Base-by-base conservation (phyloP, 53 echinoderm and acorn worm species). In the Paracentrotus lividus region DNA sequence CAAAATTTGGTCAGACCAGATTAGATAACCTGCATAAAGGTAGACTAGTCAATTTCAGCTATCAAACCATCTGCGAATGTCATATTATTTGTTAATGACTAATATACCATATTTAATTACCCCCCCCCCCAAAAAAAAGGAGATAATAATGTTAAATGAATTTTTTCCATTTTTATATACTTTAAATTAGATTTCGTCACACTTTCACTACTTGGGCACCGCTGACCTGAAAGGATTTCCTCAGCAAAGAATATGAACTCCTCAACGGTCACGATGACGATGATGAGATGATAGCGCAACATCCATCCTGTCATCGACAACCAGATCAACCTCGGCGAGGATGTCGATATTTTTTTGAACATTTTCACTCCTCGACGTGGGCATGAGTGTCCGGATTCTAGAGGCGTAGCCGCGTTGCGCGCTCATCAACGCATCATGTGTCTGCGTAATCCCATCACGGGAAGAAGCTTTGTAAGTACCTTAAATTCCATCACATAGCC, bases 371-470 rank as follows among this genome's bases (percentile, higher is more conserved):
- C 27, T 38, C 18, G 72, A 10, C 40, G 72, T 20, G 72, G 72
- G 36, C 40, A 72, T 72, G 72, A 72, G 40, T 72, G 72, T 38
- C 32, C 36, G 72, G 72, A 72, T 32, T 40, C 12, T 21, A 40
- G 3, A 72, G 13, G 72, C 72, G 72, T 72, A 72, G 40, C 38
- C 72, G 72, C 40, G 72, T 72, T 40, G 72, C 72, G 72, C 72
- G 16, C n/a, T n/a, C 38, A 72, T 72, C 20, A 36, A 72, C 61
- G 67, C 90, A 94, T 9, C 34, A 95, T 95, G 95, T 95, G 95
- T 75, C 91, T 95, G 58, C 94, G 94, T 21, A 95, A 95, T 44
- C 95, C 95, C 20, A 86, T 95, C 86, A 95, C 95, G 29, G 95
- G 95, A 51, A 91, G 87, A 52, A 95, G 94, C 90, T 91, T 94